Base-by-base conservation (phyloP, 1,140 invertebrate genomes). In the Holcopasites calliopsidis region DNA sequence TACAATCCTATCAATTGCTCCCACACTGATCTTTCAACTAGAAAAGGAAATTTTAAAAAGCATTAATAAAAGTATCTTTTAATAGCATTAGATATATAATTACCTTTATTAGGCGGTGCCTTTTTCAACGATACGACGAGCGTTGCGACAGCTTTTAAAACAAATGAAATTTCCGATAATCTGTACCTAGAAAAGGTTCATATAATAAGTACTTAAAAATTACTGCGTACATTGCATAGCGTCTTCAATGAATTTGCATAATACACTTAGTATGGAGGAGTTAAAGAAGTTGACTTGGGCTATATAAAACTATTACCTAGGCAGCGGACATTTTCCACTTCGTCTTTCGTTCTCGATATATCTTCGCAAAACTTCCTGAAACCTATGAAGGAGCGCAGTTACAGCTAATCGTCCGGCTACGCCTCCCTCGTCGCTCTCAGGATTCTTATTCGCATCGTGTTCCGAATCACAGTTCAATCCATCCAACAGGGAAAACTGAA, bases 101-200 rank as follows among this genome's bases (percentile, higher is more conserved):
- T 93, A 97, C 96, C 95, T 93, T 97, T 97, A 42, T 94, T 95
- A 60, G 95, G 93, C 33, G 97, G 96, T 57, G 97, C 97, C 87
- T 97, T 97, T 91, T 99, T 98, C 90, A 99, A 94, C 8, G 97
- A 98, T 28, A 96, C 94, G 3, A 98, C 95, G 23, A 99, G 92
- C 0, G 98, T 98, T 11, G 97, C 96, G 60, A 99, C 95, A 52
- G 98, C 98, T 92, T 99, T 98, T 35, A 99, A 89, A n/a, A 99
- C 98, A 91, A 98, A 99, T 47, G 97, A 97, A 89, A 99, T 98
- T 92, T 99, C 98, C 4, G 97, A 98, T 64, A 99, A 93, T 70
- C 98, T 93, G 86, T 98, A 97, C 89, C 98, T 98, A 91, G 72
- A 93, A 93, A 84, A 87, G 49, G 80, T 71, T 84, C 71, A 52